Evolutionary conservation across 2,113 vertebrate species (phyloP), one percentile per base, ranked within the genome.

Genomic region (Muscicapa adusta): DNA sequence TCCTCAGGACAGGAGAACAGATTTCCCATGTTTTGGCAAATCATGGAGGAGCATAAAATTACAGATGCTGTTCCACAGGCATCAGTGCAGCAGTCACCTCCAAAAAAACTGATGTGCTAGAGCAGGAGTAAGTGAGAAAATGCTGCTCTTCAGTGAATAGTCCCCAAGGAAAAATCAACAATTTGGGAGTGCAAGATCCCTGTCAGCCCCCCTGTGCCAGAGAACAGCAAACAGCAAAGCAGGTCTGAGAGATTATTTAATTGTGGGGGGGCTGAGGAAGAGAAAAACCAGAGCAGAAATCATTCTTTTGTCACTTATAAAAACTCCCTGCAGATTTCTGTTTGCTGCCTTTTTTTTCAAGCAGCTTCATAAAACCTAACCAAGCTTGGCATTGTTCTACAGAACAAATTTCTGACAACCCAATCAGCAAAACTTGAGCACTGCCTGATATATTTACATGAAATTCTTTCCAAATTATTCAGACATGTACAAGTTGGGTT

Each of bases 381-480:
- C 38, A 58, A 73, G 25, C 15, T 20, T 73, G 26, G 34, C 4
- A 17, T 16, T 40, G 9, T n/a, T 65, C 66, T 73, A 10, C 0
- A 43, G 25, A n/a, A 81, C 2, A 56, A 61, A 45, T 3, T 2
- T 28, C 68, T 38, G 14, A 10, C 14, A 45, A 50, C 6, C 5
- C 34, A 14, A 34, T 1, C 15, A 61, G 29, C 42, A 53, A 67
- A 80, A 72, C 8, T 2, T 61, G 53, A 85, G 34, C 5, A 5
- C 4, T 22, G 38, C n/a, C 26, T 3, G 4, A 12, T 3, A 43
- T 1, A 70, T 58, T 12, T 14, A 19, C 3, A 51, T 9, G 1
- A 19, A 54, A 2, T n/a, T n/a, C 20, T n/a, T n/a, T 25, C 14
- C 25, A 8, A 54, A 71, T 71, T 1, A 40, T 2, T 3, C 17